phyloP scores from a whole-genome alignment of 1,140 invertebrate species.

The Dermatophagoides farinae region DNA sequence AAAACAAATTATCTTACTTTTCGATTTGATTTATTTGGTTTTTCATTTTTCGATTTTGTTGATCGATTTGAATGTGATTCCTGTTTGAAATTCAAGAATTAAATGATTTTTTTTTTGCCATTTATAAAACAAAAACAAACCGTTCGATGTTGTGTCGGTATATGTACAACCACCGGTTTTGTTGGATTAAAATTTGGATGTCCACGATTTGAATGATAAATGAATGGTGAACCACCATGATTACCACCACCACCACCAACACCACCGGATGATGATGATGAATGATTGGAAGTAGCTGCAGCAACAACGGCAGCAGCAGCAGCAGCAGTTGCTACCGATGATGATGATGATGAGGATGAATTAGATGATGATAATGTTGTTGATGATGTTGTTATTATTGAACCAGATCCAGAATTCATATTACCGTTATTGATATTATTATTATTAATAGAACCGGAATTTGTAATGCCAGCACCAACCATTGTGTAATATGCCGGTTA shows the following conservation, averaged over 20 bases:
- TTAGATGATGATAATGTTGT: background rate
- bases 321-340: background rate
- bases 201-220: background rate
- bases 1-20: background rate
- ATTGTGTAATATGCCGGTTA: no score
- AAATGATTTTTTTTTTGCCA: no score
- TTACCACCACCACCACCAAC: background rate
- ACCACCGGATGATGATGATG: background rate
- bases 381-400: background rate
- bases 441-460: no score
- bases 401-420: background rate
- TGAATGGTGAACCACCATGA: background rate
- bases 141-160: background rate
- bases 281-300: background rate
- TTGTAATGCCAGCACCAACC: no score
- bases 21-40: background rate
- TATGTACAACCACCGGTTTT: constrained; percentile 2
- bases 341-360: background rate
- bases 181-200: constrained; percentile 9
- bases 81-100: no score
- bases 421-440: no score
- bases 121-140: no score
- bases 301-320: background rate
- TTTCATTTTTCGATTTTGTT: no score
- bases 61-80: no score